Conservation (phyloP, 2,888 invertebrate species). For the Ectropis crepuscularia region DNA sequence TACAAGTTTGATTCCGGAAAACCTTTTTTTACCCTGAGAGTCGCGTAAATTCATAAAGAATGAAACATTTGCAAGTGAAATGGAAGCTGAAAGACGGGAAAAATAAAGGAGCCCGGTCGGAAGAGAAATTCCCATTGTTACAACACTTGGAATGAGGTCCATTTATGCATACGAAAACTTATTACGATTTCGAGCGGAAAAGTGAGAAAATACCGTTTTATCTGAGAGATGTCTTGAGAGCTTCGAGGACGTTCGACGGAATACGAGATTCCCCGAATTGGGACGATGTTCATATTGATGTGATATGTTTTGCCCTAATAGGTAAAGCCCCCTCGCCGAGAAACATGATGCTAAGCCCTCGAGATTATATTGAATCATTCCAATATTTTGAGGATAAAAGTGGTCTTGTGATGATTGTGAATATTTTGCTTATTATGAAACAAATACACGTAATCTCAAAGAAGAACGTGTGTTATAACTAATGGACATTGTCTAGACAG, state of each 20-base stretch:
- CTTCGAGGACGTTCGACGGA: conserved; percentile 33
- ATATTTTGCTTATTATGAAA: neutral
- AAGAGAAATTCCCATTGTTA: conserved; percentile 73
- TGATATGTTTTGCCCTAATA: conserved; percentile 13
- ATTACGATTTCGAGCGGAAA: conserved; percentile 63
- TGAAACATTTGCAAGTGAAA: conserved; percentile 80
- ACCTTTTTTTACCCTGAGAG: conserved; percentile 59
- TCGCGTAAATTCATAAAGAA: conserved; percentile 75
- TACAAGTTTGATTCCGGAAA: conserved; percentile 66
- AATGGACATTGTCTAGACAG: too few species aligned
- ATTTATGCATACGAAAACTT: conserved; percentile 80
- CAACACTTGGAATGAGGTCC: conserved; percentile 70
- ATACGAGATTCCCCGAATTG: conserved; percentile 25
- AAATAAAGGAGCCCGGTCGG: conserved; percentile 67
- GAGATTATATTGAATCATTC: conserved; percentile 8
- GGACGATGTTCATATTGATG: conserved; percentile 25
- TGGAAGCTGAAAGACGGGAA: conserved; percentile 69
- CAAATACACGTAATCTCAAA: too few species aligned
- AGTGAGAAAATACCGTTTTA: conserved; percentile 58
- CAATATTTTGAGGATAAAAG: conserved; percentile 2
- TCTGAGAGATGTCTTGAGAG: conserved; percentile 43
- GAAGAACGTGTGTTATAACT: too few species aligned
- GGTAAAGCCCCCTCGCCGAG: conserved; percentile 7
- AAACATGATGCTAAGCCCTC: conserved; percentile 13
- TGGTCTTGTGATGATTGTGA: neutral